phyloP scores from a whole-genome alignment of 1,140 invertebrate genomes.

The Hycleus cichorii region DNA sequence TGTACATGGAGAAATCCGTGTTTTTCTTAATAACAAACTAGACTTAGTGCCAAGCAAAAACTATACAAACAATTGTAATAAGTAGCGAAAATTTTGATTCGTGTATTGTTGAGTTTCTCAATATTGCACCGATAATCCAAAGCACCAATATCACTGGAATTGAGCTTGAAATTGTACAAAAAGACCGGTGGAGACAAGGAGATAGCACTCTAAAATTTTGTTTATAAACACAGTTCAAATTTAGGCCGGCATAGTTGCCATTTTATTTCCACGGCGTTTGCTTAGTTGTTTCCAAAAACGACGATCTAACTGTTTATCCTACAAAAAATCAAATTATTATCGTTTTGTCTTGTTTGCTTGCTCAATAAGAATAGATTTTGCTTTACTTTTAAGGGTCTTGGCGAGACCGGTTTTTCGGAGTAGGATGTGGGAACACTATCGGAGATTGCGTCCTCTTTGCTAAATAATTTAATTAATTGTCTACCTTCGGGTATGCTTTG shows the following conservation, averaged over 20 bases:
- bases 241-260: conserved; percentile 32
- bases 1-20: background rate
- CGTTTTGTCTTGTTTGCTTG: no score
- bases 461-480: conserved; percentile 37
- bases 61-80: background rate
- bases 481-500: conserved; percentile 38
- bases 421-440: conserved; percentile 34
- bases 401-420: conserved; percentile 39
- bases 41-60: conserved; percentile 6
- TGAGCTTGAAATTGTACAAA: conserved; percentile 20
- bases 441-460: conserved; percentile 28
- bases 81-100: conserved; percentile 3
- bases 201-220: background rate
- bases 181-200: background rate
- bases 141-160: conserved; percentile 24
- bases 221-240: background rate
- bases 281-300: conserved; percentile 50
- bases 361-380: background rate
- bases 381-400: conserved; percentile 44
- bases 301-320: conserved; percentile 48
- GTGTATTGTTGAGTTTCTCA: no score
- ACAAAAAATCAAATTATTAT: conserved; percentile 13
- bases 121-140: conserved; percentile 1
- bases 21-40: no score
- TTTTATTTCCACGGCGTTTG: conserved; percentile 42